Base-by-base conservation (phyloP, 2,113 vertebrate genomes). In the Fukomys damarensis region DNA sequence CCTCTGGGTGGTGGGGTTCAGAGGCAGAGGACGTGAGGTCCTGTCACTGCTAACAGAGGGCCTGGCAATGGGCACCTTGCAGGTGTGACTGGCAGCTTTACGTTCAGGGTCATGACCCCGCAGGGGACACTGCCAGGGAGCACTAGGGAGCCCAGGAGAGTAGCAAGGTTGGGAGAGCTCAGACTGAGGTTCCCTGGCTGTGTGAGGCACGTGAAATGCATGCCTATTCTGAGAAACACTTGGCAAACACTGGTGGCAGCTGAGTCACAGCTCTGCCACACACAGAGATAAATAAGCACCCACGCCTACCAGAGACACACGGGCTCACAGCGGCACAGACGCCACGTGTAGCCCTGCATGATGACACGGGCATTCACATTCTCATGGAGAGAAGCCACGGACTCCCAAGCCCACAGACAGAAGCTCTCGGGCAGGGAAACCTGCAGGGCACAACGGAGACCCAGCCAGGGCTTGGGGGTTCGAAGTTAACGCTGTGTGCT, bases 151-250 rank as follows among this genome's bases (percentile, higher is more conserved):
- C 11, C 7, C 35, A 14, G 32, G 13, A 14, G 41, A 35, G 2
- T 3, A 0, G 2, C 83, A 46, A 19, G 59, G 77, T 2, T n/a
- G 52, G 3, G 17, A 17, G 19, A 9, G 13, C 19, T 0, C 7
- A 0, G 70, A 4, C 0, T 11, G 65, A 0, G 11, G 1, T 0
- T 0, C 2, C n/a, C 0, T 0, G 1, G 1, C 10, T 1, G 28
- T 65, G 4, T 49, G 56, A 0, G 68, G 65, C 32, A 10, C 3
- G 1, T 0, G 3, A 14, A 0, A 0, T 0, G n/a, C 0, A 0
- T 65, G 3, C 1, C 61, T 22, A 0, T 43, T 32, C 0, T 0
- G 66, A 66, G 35, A 26, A 14, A 0, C 2, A 0, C 86, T 24
- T 0, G 38, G 91, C 35, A 11, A 49, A 32, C 4, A 1, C 0